Conservation (phyloP, 2,797 vertebrate species). For the Enteromius argenteus region DNA sequence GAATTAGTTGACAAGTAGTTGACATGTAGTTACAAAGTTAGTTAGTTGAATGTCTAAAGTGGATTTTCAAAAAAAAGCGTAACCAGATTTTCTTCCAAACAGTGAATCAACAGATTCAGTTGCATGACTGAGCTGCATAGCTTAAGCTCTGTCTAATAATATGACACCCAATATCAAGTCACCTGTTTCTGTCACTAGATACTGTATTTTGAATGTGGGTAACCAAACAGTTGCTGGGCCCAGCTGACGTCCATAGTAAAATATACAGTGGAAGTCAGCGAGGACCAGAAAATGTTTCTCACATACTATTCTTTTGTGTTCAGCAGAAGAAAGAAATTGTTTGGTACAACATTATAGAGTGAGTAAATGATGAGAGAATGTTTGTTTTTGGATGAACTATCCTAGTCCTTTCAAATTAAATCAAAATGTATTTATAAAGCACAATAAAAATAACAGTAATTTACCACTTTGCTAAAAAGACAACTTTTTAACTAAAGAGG, state of each 20-base stretch:
- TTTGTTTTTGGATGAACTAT: not conserved
- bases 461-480: too few relatives aligned
- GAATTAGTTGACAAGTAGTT: too few relatives aligned
- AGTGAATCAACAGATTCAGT: not conserved
- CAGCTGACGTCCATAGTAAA: not conserved
- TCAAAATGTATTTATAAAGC: too few relatives aligned
- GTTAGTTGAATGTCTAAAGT: too few relatives aligned
- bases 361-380: not conserved
- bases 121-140: too few relatives aligned
- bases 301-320: not conserved
- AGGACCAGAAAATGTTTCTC: not conserved
- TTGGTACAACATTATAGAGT: not conserved
- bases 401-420: not conserved
- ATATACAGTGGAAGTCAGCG: not conserved
- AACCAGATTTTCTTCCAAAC: not conserved
- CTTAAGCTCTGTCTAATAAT: too few relatives aligned
- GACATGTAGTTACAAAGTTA: too few relatives aligned
- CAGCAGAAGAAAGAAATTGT: not conserved
- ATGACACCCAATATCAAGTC: not conserved
- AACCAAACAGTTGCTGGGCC: not conserved
- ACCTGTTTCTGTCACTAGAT: not conserved
- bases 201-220: not conserved
- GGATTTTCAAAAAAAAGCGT: too few relatives aligned
- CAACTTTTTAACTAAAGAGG: too few relatives aligned
- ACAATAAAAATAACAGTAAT: too few relatives aligned